A percentile compares a stretch with the other conserved stretches of the same genome.
These are phyloP conservation scores for Anguilla pacifica DNA, from an alignment of 2,797 vertebrate species.

Conservation along the genomic window DNA sequence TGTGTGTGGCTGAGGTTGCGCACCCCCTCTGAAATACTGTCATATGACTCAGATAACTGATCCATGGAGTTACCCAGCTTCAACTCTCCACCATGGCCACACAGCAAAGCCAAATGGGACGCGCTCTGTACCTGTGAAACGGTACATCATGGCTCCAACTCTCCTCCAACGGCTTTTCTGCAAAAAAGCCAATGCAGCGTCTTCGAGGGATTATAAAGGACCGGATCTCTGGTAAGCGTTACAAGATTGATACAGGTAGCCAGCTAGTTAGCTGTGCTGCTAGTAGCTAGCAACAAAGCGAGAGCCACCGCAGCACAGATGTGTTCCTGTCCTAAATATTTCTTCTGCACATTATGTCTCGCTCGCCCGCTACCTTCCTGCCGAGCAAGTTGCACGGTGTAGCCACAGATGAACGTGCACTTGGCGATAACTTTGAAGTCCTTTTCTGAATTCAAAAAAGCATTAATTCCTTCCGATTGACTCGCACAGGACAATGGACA, in stretches of 20 bases:
- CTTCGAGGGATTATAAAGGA: conserved; percentile 25
- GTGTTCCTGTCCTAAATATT: not conserved
- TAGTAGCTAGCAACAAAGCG: conserved; percentile 15
- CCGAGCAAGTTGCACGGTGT: not conserved
- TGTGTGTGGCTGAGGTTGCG: conserved; percentile 14
- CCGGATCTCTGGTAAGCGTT: conserved; percentile 29
- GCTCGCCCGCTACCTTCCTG: not conserved
- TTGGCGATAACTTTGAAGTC: not conserved
- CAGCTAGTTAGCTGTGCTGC: not conserved
- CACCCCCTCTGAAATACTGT: conserved; percentile 22
- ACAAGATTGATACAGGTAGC: not conserved
- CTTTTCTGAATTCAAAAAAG: not conserved
- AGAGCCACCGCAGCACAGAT: conserved; percentile 13
- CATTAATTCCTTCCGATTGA: not conserved
- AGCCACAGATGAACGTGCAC: not conserved
- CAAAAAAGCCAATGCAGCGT: conserved; percentile 64
- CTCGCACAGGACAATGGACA: conserved; percentile 1
- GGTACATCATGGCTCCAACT: conserved; percentile 68
- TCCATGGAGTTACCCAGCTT: conserved; percentile 44
- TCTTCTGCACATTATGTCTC: not conserved
- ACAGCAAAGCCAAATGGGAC: conserved; percentile 21
- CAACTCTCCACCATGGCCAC: conserved; percentile 54
- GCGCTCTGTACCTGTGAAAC: conserved; percentile 18
- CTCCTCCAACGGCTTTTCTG: conserved; percentile 80
- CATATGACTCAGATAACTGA: conserved; percentile 37